Percentiles rank a stretch among this genome's conserved stretches.
These are phyloP conservation scores for Thaumetopoea pityocampa DNA, from an alignment of 1,140 invertebrate species.

Conservation along the genomic window DNA sequence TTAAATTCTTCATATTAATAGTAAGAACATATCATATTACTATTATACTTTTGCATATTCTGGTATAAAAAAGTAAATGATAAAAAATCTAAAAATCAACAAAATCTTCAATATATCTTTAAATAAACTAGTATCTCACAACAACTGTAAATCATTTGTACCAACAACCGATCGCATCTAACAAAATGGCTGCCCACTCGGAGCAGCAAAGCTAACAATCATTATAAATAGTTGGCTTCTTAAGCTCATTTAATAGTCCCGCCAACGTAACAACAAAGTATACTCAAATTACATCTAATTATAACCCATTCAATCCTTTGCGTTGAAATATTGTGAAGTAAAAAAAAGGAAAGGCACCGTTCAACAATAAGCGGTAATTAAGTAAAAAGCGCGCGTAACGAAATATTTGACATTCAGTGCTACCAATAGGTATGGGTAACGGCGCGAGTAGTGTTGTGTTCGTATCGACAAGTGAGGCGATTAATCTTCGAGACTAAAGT, in stretches of 20 bases:
- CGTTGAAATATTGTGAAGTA: slow-evolving; percentile 49
- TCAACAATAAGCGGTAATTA: slow-evolving; percentile 63
- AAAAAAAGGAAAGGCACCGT: slow-evolving; percentile 40
- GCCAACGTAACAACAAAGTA: slow-evolving; percentile 58
- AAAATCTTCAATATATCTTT: too few relatives aligned
- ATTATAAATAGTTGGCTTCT: slow-evolving; percentile 53
- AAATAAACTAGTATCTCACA: too few relatives aligned
- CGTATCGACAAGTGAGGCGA: slow-evolving; percentile 28
- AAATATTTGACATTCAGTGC: slow-evolving; percentile 57
- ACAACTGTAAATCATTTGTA: slow-evolving; percentile 61
- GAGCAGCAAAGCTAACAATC: slow-evolving; percentile 42
- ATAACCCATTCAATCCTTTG: slow-evolving; percentile 70
- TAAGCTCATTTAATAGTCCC: slow-evolving; percentile 54
- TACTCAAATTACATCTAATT: slow-evolving; percentile 71
- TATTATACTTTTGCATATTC: too few relatives aligned
- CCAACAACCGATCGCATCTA: slow-evolving; percentile 50
- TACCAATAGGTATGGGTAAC: slow-evolving; percentile 55
- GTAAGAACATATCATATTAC: too few relatives aligned
- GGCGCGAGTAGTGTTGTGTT: slow-evolving; percentile 39
- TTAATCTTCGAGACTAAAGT: too few relatives aligned
- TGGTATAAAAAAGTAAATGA: too few relatives aligned
- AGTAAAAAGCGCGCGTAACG: slow-evolving; percentile 63
- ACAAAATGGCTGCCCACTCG: slow-evolving; percentile 50
- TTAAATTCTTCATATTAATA: too few relatives aligned
- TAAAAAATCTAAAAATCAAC: too few relatives aligned